Evolutionary conservation across 2,888 invertebrate species (phyloP), one percentile per base, ranked within the genome.

Genomic region (Cantharis lateralis): DNA sequence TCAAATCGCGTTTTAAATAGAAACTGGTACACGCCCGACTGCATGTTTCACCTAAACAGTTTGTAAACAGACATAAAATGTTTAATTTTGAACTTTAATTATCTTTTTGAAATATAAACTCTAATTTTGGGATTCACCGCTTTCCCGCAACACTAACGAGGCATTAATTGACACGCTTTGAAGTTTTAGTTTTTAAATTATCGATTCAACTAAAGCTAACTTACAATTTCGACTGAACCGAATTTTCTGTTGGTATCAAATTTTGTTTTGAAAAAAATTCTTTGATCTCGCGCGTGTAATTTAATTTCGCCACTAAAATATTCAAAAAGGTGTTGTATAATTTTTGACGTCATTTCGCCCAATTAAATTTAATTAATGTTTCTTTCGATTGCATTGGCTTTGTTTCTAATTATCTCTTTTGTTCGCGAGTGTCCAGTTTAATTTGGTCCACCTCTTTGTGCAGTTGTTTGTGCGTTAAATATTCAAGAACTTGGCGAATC

Each of bases 401-500:
- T 3, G 11, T 28, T 28, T 28, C 11, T n/a, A 32, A 32, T 32
- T 13, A 13, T 13, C n/a, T 13, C 13, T 32, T 32, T 32, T 13
- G 32, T 32, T 32, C 5, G 3, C 5, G 13, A 32, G 13, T 13
- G 32, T 32, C 32, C 32, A 32, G 32, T 32, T 32, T n/a, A 32
- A 32, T 32, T 32, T 32, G 32, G 32, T 16, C 16, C n/a, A 63
- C 63, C 18, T 20, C 16, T 16, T 64, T 20, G 18, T 64, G 18
- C 64, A 20, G 16, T 7, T 20, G 16, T 66, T 20, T 66, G 20
- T 48, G 32, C 26, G 64, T 72, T 66, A 72, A 72, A 72, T 64
- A 72, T 72, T 72, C 64, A 72, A 18, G 64, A 72, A 62, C 64
- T 48, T 20, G 15, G 68, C 71, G 68, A 62, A 68, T 62, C 71